Base-by-base conservation (phyloP, 2,888 invertebrate genomes). In the Seladonia tumulorum region DNA sequence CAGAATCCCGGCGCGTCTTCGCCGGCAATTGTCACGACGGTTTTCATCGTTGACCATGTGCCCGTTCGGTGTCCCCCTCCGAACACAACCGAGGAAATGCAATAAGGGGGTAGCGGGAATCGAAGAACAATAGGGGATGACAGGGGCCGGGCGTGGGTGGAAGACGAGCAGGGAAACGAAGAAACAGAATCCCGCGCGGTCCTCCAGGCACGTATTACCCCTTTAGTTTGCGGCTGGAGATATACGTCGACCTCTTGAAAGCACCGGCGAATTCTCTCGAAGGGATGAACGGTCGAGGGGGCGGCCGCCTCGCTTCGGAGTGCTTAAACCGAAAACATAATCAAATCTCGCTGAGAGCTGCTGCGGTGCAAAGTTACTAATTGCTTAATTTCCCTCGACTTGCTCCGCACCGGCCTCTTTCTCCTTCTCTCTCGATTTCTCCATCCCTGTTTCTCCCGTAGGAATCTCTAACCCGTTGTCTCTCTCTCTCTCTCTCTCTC, bases 321-420 rank as follows among this genome's bases (percentile, higher is more conserved):
- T 91, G 93, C 92, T 94, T 93, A 94, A 93, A 93, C 93, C 94
- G 93, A 94, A 94, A 95, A 94, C 94, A 94, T 95, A 94, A 94
- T 95, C 94, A 94, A 95, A 95, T 94, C 94, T 94, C 92, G 92
- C 92, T 93, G 93, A 93, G 92, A 93, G 93, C 93, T 93, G 91
- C 93, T 93, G 93, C 91, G 93, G 94, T 93, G 93, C 94, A 93
- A 94, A 94, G 93, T 95, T 95, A 94, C 94, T 94, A 94, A 95
- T 94, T 95, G 94, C 94, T 94, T 94, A 94, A 95, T 94, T 94
- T 94, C 93, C 93, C 93, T 93, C 93, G 92, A 88, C 93, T 92
- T 91, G 87, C 86, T 83, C 87, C 74, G 66, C 39, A 10, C 60
- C 42, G 72, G n/a, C 25, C 39, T 39, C 83, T 82, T 53, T 80